Percentiles rank a stretch among this genome's conserved stretches.
Evolutionary conservation across 2,113 vertebrate species (phyloP).

Genomic region (Galeopterus variegatus): DNA sequence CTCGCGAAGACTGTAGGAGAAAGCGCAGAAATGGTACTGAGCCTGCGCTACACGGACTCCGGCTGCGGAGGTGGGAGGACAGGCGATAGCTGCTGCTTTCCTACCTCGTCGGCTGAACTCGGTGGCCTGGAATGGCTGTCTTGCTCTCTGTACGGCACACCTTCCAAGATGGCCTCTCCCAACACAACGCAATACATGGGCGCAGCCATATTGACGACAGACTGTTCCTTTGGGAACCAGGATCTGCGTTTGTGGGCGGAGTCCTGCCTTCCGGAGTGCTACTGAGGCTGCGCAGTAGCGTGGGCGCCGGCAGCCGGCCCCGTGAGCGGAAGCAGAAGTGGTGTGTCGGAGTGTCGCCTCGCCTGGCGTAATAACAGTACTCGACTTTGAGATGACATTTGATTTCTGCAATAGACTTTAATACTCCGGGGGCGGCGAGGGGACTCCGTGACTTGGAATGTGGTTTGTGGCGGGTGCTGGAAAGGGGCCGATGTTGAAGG

Average conservation of each 20-base stretch:
- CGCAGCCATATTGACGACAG: neutral
- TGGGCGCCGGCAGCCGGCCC: accelerated
- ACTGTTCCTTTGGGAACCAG: accelerated
- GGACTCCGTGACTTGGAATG: neutral
- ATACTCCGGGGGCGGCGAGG: neutral
- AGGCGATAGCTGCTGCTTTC: neutral
- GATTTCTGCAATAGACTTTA: accelerated
- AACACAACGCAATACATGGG: accelerated
- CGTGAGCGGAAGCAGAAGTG: neutral
- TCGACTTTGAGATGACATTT: accelerated
- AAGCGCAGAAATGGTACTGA: neutral
- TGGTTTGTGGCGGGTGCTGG: neutral
- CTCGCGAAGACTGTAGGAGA: neutral
- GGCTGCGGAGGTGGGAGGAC: neutral
- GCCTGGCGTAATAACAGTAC: accelerated
- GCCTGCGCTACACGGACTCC: neutral
- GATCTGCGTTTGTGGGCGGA: too few species aligned
- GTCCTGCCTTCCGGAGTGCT: neutral
- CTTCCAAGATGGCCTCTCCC: neutral
- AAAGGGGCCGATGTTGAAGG: neutral
- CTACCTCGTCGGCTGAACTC: neutral
- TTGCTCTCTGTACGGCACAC: neutral
- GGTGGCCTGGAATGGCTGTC: neutral
- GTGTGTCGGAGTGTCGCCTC: neutral
- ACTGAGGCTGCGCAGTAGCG: accelerated